Evolutionary conservation across 1,140 invertebrate species (phyloP), one percentile per base, ranked within the genome.

Genomic region (Apis florea): DNA sequence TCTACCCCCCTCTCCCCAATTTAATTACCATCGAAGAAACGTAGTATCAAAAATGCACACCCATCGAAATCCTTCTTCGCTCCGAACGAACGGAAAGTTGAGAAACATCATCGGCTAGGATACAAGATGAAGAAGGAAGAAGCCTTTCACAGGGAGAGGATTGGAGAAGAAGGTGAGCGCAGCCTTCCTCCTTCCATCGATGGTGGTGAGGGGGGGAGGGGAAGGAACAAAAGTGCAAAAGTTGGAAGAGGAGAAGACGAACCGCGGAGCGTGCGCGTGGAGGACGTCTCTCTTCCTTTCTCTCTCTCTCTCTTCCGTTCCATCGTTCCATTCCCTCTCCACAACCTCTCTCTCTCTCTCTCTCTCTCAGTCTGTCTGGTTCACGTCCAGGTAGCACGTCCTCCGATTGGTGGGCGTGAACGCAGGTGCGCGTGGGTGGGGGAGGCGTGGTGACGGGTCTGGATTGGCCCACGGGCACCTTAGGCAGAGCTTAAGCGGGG

Each of bases 381-480:
- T 63, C 54, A 58, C 71, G 74, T 85, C 86, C 86, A 88, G 85
- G 86, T 87, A 87, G 83, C 83, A 40, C 81, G 86, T 79, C 51
- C 89, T 89, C 85, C 84, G 89, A 88, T 84, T 84, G 89, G 90
- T 91, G 88, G 91, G 89, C 90, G 91, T 90, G 89, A 73, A 82
- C 90, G 86, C 91, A 92, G 92, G 92, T 92, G 90, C 90, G 91
- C 90, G 91, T 92, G 89, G 92, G 91, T 92, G 92, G 89, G 85
- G 88, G 86, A 86, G 91, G 92, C 91, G 91, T 91, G 91, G 90
- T 88, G 74, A 69, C 74, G 74, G 63, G 63, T 67, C 81, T 71
- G 86, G 80, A 93, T 92, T 92, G 91, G 91, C 79, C 86, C 75
- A 66, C 85, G 87, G 63, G 58, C 56, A 59, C 73, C 82, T n/a